Conservation (phyloP, 2,113 vertebrate species). For the Ctenomys sociabilis region DNA sequence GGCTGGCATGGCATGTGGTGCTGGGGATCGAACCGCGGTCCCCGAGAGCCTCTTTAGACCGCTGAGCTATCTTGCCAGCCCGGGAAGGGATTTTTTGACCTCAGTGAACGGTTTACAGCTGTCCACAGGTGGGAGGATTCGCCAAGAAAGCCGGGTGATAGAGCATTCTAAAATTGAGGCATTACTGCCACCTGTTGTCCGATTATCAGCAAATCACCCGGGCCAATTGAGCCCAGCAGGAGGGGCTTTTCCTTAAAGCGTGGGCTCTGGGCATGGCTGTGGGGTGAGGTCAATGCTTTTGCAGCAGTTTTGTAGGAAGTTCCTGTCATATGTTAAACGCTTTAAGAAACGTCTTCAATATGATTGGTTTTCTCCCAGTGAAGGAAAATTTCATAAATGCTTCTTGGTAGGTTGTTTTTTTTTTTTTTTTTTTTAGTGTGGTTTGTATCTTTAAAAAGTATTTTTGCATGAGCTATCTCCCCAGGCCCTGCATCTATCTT, state of each 20-base stretch:
- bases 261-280: rapidly evolving
- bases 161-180: conserved; percentile 24
- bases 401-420: not conserved
- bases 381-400: not conserved
- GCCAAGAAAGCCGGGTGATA: not conserved
- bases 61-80: too few relatives aligned
- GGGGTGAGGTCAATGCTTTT: not conserved
- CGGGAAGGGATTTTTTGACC: too few relatives aligned
- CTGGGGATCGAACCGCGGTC: too few relatives aligned
- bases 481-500: not conserved
- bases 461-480: too few relatives aligned
- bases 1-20: too few relatives aligned
- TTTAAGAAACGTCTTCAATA: not conserved
- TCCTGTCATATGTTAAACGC: not conserved
- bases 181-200: conserved; percentile 78
- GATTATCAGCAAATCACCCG: not conserved
- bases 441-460: not conserved
- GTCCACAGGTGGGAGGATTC: not conserved
- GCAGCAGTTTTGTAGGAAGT: not conserved
- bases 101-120: not conserved
- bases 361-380: not conserved
- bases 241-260: not conserved
- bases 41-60: too few relatives aligned
- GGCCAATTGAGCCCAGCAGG: not conserved
- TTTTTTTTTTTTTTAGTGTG: not conserved